These are phyloP conservation scores for Aporophyla lueneburgensis DNA, from an alignment of 2,888 invertebrate genomes.

Conservation along the genomic window DNA sequence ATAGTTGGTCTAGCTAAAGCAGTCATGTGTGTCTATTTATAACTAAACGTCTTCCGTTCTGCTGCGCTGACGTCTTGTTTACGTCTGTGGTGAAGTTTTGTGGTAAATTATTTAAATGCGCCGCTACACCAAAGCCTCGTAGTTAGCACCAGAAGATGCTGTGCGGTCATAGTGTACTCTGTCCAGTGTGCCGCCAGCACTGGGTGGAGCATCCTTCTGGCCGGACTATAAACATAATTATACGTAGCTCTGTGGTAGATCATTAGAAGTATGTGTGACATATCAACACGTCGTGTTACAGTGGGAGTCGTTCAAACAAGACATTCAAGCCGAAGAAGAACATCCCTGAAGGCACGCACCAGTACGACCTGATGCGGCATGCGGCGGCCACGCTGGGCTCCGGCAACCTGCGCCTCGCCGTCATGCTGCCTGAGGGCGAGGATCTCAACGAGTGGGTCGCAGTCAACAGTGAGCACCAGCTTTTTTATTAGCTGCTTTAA, in stretches of 20 bases:
- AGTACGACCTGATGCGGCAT: constrained; percentile 99
- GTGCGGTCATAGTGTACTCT: neutral
- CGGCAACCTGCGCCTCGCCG: constrained; percentile 98
- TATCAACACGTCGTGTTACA: constrained; percentile 74
- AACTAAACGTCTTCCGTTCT: constrained; percentile 77
- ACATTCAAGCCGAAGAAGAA: constrained; percentile 99
- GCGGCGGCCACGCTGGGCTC: constrained; percentile 99
- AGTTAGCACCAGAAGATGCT: neutral
- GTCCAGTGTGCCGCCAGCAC: neutral
- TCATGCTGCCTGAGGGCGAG: constrained; percentile 99
- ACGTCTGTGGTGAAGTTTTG: constrained; percentile 73
- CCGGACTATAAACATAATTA: neutral
- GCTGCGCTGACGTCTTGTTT: constrained; percentile 82
- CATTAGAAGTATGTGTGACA: neutral
- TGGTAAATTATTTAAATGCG: constrained; percentile 56
- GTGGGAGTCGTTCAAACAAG: constrained; percentile 97
- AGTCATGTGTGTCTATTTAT: constrained; percentile 80
- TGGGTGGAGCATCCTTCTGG: neutral
- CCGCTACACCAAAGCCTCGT: neutral
- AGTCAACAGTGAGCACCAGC: constrained; percentile 97
- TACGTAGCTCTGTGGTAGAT: neutral
- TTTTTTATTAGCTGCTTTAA: constrained; percentile 7
- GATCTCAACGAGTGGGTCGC: constrained; percentile 99
- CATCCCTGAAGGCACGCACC: constrained; percentile 99
- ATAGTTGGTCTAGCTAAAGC: constrained; percentile 39